These are phyloP conservation scores for Pilophorus perplexus DNA, from an alignment of 2,888 invertebrate genomes.

Conservation along the genomic window DNA sequence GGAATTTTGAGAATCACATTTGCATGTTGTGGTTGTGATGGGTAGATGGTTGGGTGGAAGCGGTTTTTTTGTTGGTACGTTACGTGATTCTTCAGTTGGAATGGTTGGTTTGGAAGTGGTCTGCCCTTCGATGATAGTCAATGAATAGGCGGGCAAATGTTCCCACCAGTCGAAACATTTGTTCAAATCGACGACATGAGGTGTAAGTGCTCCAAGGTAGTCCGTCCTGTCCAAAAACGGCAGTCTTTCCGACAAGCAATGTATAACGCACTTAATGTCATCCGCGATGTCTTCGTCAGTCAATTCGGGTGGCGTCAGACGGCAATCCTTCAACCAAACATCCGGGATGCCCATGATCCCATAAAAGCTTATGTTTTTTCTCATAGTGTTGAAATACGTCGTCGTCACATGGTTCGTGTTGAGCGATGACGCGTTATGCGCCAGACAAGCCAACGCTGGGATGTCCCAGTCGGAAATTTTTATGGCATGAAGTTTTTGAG, in stretches of 20 bases:
- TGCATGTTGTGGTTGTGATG: constrained; percentile 2
- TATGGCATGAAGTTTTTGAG: neutral
- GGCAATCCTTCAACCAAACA: neutral
- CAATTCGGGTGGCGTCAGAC: neutral
- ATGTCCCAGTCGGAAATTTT: constrained; percentile 26
- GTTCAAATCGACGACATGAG: constrained; percentile 20
- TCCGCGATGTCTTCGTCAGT: constrained; percentile 4
- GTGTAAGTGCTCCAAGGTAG: constrained; percentile 6
- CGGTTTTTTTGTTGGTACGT: neutral
- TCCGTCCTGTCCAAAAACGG: constrained; percentile 5
- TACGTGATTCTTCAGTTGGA: too few species aligned
- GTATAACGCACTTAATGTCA: constrained; percentile 11
- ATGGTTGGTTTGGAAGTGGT: too few species aligned
- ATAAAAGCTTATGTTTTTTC: constrained; percentile 9
- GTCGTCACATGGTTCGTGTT: neutral
- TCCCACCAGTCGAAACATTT: constrained; percentile 33
- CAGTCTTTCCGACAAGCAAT: neutral
- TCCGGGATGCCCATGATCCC: constrained; percentile 20
- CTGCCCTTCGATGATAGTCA: neutral
- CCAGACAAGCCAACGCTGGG: constrained; percentile 9
- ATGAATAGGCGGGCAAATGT: neutral
- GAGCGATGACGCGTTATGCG: constrained; percentile 26
- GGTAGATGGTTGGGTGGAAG: neutral
- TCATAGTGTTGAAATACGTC: neutral
- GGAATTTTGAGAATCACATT: neutral